These are phyloP conservation scores for Ichneumon xanthorius DNA, from an alignment of 2,888 invertebrate genomes.

Conservation along the genomic window DNA sequence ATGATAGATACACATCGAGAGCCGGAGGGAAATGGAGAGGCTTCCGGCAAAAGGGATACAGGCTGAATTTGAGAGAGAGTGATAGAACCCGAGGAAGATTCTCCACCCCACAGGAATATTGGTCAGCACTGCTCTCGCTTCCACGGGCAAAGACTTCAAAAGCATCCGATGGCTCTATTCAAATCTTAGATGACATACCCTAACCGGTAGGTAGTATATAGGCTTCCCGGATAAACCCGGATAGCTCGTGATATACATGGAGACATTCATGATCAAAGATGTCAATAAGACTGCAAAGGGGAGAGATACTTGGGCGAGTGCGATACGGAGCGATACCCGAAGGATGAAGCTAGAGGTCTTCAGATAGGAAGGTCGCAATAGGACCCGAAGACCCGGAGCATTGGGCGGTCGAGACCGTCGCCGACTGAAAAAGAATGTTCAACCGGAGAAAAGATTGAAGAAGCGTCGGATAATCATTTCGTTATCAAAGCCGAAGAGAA, in stretches of 20 bases:
- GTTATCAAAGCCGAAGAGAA: slow-evolving; percentile 58
- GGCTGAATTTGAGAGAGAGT: slow-evolving; percentile 29
- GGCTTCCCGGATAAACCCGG: slow-evolving; percentile 44
- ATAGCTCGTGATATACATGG: slow-evolving; percentile 63
- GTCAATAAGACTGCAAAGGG: slow-evolving; percentile 70
- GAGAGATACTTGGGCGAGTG: slow-evolving; percentile 4
- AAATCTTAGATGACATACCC: slow-evolving; percentile 77
- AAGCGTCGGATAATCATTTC: slow-evolving; percentile 77
- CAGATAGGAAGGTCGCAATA: slow-evolving; percentile 10
- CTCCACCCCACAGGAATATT: slow-evolving; percentile 41
- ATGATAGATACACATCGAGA: slow-evolving; percentile 26
- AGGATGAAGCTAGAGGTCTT: slow-evolving; percentile 45
- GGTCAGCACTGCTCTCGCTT: slow-evolving; percentile 50
- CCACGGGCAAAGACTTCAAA: slow-evolving; percentile 79
- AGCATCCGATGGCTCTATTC: slow-evolving; percentile 79
- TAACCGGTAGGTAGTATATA: slow-evolving; percentile 13
- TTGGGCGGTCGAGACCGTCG: slow-evolving; percentile 62
- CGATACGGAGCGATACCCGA: slow-evolving; percentile 41
- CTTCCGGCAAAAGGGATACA: slow-evolving; percentile 25
- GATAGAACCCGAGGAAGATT: slow-evolving; percentile 45
- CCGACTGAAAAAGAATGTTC: slow-evolving; percentile 72
- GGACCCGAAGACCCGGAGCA: slow-evolving; percentile 29
- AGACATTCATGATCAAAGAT: slow-evolving; percentile 83
- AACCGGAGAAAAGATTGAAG: slow-evolving; percentile 60
- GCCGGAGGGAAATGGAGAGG: slow-evolving; percentile 38